Evolutionary conservation across 2,797 vertebrate genomes (phyloP).

Genomic region (Spinus olivaceus): DNA sequence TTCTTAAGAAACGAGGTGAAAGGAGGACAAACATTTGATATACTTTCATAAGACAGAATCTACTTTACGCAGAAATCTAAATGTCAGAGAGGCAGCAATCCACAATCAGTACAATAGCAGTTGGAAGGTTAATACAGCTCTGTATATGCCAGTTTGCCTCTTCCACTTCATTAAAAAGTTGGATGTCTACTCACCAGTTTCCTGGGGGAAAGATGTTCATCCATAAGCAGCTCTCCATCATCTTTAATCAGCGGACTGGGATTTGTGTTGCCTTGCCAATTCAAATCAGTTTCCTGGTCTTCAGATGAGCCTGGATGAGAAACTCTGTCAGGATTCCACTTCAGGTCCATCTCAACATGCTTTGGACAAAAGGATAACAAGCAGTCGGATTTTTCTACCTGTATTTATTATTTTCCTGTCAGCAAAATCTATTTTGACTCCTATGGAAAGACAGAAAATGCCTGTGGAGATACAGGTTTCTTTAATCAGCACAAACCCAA

Average conservation of each 20-base stretch:
- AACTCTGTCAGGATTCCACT: slow-evolving; percentile 12
- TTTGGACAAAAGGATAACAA: slow-evolving; percentile 24
- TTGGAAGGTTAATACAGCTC: background rate
- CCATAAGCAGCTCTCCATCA: slow-evolving; percentile 68
- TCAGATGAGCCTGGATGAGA: slow-evolving; percentile 67
- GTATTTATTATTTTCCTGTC: background rate
- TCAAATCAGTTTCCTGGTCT: slow-evolving; percentile 79
- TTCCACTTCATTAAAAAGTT: slow-evolving; percentile 5
- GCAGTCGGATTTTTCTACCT: background rate
- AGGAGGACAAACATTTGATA: background rate
- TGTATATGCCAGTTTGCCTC: background rate
- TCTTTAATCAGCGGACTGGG: slow-evolving; percentile 72
- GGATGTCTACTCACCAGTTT: slow-evolving; percentile 79
- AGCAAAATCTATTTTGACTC: background rate
- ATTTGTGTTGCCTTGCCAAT: slow-evolving; percentile 77
- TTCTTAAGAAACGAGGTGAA: background rate
- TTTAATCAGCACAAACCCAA: background rate
- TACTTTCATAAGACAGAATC: background rate
- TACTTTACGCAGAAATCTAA: background rate
- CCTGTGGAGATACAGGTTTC: background rate
- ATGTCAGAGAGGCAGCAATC: background rate
- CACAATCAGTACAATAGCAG: background rate
- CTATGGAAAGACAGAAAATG: background rate
- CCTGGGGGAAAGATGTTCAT: slow-evolving; percentile 78
- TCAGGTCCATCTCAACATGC: slow-evolving; percentile 45